Percentiles rank a stretch among this genome's conserved stretches.
phyloP scores from a whole-genome alignment of 2,797 vertebrate genomes.

The Glyptemys insculpta region DNA sequence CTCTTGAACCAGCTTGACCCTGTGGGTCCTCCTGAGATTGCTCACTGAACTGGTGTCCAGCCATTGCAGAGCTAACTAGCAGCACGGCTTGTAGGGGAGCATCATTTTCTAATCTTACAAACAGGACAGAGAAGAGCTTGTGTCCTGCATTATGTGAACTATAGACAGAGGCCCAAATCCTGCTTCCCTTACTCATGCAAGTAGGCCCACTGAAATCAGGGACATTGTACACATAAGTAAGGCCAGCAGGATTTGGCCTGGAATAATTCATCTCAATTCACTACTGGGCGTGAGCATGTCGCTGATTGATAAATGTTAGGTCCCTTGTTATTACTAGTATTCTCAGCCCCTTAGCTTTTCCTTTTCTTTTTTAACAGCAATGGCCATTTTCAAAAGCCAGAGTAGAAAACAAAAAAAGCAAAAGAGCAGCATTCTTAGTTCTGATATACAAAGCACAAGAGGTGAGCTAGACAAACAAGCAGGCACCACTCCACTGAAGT shows the following conservation, averaged over 20 bases:
- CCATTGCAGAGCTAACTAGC: neutral
- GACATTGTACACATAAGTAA: neutral
- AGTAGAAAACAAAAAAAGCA: neutral
- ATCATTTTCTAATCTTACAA: neutral
- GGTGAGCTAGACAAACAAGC: neutral
- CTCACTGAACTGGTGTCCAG: neutral
- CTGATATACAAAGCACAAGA: neutral
- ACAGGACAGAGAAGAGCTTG: neutral
- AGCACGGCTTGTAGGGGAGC: neutral
- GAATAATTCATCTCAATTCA: neutral
- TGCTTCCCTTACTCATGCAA: neutral
- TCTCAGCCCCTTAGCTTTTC: neutral
- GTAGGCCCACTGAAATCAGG: neutral
- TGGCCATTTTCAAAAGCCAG: neutral
- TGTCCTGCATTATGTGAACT: neutral
- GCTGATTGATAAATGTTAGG: neutral
- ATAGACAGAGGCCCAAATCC: neutral
- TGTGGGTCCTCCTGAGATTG: neutral
- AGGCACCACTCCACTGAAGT: neutral
- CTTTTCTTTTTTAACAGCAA: neutral
- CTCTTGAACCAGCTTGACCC: neutral
- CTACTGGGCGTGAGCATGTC: neutral
- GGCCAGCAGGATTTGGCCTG: neutral
- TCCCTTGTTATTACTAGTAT: neutral
- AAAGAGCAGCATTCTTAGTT: fast-evolving